Evolutionary conservation across 2,888 invertebrate species (phyloP).

Genomic region (Aleiodes alternator): DNA sequence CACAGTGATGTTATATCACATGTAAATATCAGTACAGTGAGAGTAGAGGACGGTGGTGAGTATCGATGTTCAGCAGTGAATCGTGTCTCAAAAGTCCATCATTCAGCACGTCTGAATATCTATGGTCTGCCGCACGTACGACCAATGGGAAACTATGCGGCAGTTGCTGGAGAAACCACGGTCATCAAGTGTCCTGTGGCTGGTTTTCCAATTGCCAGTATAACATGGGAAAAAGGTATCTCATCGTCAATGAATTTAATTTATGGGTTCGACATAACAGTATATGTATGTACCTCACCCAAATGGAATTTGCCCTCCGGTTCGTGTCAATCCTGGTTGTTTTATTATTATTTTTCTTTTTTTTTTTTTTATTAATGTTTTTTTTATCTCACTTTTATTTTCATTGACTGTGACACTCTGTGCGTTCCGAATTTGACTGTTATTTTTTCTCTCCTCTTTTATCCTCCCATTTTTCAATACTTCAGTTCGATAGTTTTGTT

Average conservation of each 20-base stretch:
- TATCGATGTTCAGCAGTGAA: conserved; percentile 91
- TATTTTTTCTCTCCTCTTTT: conserved; percentile 9
- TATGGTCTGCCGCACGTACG: conserved; percentile 91
- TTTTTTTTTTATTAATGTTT: conserved; percentile 27
- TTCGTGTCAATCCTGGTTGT: background rate
- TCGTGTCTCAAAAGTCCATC: conserved; percentile 86
- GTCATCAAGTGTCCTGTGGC: conserved; percentile 93
- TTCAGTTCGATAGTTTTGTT: background rate
- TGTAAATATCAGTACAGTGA: conserved; percentile 91
- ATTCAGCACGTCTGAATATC: conserved; percentile 91
- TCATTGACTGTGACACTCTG: background rate
- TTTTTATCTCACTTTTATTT: conserved; percentile 16
- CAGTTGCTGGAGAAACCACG: conserved; percentile 89
- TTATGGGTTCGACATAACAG: conserved; percentile 29
- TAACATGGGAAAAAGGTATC: conserved; percentile 93
- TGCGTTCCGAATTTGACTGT: background rate
- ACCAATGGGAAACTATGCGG: conserved; percentile 92
- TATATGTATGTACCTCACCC: background rate
- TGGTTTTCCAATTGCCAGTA: conserved; percentile 90
- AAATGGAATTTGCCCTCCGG: background rate
- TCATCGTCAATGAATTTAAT: conserved; percentile 44
- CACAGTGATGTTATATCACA: conserved; percentile 96
- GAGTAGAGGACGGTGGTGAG: conserved; percentile 93
- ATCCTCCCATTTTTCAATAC: background rate
- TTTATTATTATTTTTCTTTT: conserved; percentile 5